Evolutionary conservation across 1,140 invertebrate genomes (phyloP), one percentile per base, ranked within the genome.

Genomic region (Dufourea novaeangliae): DNA sequence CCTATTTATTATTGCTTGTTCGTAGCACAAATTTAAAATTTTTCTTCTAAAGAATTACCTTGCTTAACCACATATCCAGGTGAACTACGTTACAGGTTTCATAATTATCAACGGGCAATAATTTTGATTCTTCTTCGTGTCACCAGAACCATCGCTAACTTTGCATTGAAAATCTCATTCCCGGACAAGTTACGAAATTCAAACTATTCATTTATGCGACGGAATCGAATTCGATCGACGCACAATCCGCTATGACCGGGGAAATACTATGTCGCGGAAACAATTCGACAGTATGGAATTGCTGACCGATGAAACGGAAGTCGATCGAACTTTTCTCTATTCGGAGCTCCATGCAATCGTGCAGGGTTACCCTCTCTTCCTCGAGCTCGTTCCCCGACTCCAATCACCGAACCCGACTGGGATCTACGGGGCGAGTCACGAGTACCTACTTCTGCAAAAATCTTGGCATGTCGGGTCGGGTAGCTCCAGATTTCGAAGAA

Each of bases 281-380:
- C 76, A 78, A 72, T 78, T 72, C 76, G 76, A 78, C 76, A 56
- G 76, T 46, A 70, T 72, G 76, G 68, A 72, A 78, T 78, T 78
- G 76, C 76, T 72, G 76, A 78, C 76, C 69, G 76, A 71, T 72
- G 76, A 63, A 72, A 78, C 69, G 76, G 67, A 78, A 78, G 69
- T 78, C 76, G 64, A 80, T 80, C 73, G 78, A 80, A 69, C 66
- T 74, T 80, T 80, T 71, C 74, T 70, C 66, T 52, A 64, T 63
- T 70, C 66, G 66, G 39, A 44, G 46, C 39, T 57, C 44, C 75
- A 27, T 66, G 61, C 59, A 79, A 76, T 76, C 66, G 57, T 72
- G 44, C 68, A 39, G 44, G 44, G 29, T 54, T 44, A 29, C 41
- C 22, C 50, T 32, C 32, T 46, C 20, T 22, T 1, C 14, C 10